Evolutionary conservation across 2,888 invertebrate species (phyloP).

Genomic region (Drosophila phalerata): DNA sequence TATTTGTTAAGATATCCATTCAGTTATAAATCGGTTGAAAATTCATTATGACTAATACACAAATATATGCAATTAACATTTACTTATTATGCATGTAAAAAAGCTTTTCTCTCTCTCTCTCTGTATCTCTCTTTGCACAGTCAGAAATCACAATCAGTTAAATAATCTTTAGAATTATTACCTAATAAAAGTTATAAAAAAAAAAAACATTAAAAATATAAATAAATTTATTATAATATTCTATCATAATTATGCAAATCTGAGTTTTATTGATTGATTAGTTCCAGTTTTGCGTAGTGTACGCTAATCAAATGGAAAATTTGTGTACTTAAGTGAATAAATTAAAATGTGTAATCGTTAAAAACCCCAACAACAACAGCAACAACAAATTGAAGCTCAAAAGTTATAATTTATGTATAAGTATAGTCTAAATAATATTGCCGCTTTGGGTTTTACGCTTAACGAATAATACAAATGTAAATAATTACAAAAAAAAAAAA

Average conservation of each 20-base stretch:
- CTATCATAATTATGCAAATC: background rate
- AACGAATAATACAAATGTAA: constrained; percentile 18
- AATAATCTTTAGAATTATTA: background rate
- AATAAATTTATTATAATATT: background rate
- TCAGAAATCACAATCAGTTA: background rate
- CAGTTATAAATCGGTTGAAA: background rate
- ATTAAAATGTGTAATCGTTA: constrained; percentile 53
- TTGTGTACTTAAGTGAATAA: constrained; percentile 59
- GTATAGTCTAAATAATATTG: constrained; percentile 14
- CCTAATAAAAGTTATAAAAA: background rate
- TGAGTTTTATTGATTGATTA: constrained; percentile 3
- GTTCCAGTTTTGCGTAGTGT: constrained; percentile 38
- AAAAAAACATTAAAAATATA: background rate
- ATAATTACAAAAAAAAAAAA: constrained; percentile 9
- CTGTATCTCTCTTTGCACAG: background rate
- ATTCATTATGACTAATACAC: constrained; percentile 30
- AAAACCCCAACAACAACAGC: constrained; percentile 23
- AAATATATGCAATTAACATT: background rate
- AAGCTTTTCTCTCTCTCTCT: background rate
- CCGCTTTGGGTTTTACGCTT: constrained; percentile 38
- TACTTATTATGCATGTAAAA: constrained; percentile 3
- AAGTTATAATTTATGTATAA: constrained; percentile 41
- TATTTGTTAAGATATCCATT: background rate
- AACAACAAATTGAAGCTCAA: constrained; percentile 24
- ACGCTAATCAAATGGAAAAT: constrained; percentile 63